phyloP scores from a whole-genome alignment of 2,797 vertebrate species.

The Enteromius afrohamiltoni region DNA sequence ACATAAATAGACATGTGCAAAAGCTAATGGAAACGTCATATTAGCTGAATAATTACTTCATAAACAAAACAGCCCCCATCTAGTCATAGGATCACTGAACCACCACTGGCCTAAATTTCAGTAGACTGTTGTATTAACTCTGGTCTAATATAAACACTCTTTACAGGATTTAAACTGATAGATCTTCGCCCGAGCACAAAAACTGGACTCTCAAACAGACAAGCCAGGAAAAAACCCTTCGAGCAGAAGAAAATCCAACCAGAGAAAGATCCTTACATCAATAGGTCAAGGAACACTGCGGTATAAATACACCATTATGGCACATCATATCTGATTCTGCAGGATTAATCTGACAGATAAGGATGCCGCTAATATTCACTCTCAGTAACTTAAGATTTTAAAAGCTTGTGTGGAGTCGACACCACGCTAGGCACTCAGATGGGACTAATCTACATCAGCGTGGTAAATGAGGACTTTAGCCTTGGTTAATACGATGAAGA shows the following conservation, averaged over 20 bases:
- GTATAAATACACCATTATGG: constrained; percentile 45
- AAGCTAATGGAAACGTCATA: constrained; percentile 62
- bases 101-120: constrained; percentile 48
- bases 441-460: constrained; percentile 16
- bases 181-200: constrained; percentile 23
- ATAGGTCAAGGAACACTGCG: constrained; percentile 41
- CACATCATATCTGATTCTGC: constrained; percentile 37
- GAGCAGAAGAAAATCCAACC: constrained; percentile 31
- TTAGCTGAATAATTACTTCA: constrained; percentile 56
- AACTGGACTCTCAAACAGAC: constrained; percentile 17
- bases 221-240: background rate
- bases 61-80: constrained; percentile 42
- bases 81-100: constrained; percentile 25
- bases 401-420: constrained; percentile 8
- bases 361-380: constrained; percentile 13
- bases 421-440: background rate
- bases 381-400: constrained; percentile 42
- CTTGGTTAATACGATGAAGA: constrained; percentile 21
- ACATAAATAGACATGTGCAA: constrained; percentile 59
- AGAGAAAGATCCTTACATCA: constrained; percentile 23
- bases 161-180: constrained; percentile 38
- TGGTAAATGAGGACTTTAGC: constrained; percentile 30
- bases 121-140: constrained; percentile 51
- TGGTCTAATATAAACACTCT: constrained; percentile 20
- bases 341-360: constrained; percentile 40